Conservation (phyloP, 2,888 invertebrate species). For the Cartodere bifasciata region DNA sequence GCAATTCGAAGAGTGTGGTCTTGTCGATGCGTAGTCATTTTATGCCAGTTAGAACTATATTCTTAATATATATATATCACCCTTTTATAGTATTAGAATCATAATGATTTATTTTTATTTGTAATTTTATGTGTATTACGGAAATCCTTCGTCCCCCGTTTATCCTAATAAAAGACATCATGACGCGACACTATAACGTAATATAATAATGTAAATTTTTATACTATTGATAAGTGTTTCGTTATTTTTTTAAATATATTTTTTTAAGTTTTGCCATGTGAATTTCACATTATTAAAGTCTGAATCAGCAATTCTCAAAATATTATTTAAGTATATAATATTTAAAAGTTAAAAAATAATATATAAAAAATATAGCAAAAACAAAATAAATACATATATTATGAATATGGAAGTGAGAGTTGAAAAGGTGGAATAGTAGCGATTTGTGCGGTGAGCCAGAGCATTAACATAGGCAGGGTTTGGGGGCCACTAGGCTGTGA, state of each 20-base stretch:
- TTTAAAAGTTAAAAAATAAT: conserved; percentile 27
- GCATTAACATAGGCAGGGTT: conserved; percentile 16
- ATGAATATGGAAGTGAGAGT: conserved; percentile 23
- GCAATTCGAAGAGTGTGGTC: conserved; percentile 8
- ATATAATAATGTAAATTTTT: conserved; percentile 27
- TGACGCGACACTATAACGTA: conserved; percentile 29
- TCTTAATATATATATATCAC: conserved; percentile 23
- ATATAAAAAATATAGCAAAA: conserved; percentile 28
- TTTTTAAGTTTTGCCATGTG: conserved; percentile 34
- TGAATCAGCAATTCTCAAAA: conserved; percentile 39
- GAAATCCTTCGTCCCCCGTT: conserved; percentile 15
- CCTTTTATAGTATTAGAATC: conserved; percentile 31
- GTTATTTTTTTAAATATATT: conserved; percentile 34
- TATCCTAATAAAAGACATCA: conserved; percentile 30
- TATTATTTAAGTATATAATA: conserved; percentile 34
- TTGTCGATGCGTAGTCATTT: conserved; percentile 23
- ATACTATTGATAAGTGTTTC: conserved; percentile 31
- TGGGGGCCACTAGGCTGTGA: conserved; percentile 36
- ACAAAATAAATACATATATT: conserved; percentile 25
- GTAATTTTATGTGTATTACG: conserved; percentile 23
- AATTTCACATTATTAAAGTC: conserved; percentile 37
- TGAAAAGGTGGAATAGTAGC: conserved; percentile 12
- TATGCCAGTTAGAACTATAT: conserved; percentile 30
- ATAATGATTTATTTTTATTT: conserved; percentile 26
- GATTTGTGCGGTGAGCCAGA: conserved; percentile 17